Percentiles rank a stretch among this genome's conserved stretches.
Conservation (phyloP, 92 coral and sea anemone species). For the Isaurus tuberculatus region DNA sequence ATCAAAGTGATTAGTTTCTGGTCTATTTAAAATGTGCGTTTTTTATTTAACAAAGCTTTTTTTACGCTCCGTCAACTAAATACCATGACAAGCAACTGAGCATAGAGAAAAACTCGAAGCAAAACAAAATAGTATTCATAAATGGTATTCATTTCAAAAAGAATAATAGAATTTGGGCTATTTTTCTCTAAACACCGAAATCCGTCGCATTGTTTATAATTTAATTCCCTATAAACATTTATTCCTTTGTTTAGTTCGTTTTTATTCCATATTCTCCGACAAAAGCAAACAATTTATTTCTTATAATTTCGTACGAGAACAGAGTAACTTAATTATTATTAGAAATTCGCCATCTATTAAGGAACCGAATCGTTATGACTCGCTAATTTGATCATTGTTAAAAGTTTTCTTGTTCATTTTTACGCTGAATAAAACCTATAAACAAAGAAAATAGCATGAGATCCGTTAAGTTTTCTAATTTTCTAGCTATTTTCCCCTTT, state of each 20-base stretch:
- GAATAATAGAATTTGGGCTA: conserved; percentile 3
- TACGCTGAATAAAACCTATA: not conserved
- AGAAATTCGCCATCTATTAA: not conserved
- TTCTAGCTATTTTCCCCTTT: not conserved
- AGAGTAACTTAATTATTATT: not conserved
- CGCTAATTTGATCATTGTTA: conserved; percentile 8
- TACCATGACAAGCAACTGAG: conserved; percentile 26
- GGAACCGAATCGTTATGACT: not conserved
- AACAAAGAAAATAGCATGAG: not conserved
- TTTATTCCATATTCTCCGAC: conserved; percentile 13
- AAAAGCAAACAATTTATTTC: conserved; percentile 26
- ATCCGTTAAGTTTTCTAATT: not conserved
- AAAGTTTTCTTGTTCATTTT: conserved; percentile 15
- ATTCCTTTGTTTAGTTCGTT: conserved; percentile 17
- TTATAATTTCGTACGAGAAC: not conserved
- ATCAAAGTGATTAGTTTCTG: conserved; percentile 19
- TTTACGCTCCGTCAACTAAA: not conserved
- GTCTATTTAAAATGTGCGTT: not conserved
- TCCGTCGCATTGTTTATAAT: not conserved
- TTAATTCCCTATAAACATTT: not conserved
- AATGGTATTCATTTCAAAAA: conserved; percentile 1
- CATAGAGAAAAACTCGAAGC: conserved; percentile 22
- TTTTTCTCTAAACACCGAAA: conserved; percentile 18
- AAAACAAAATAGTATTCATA: conserved; percentile 3
- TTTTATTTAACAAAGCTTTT: conserved; percentile 11